Evolutionary conservation across 2,797 vertebrate species (phyloP).

Genomic region (Phrynocephalus guinanensis): DNA sequence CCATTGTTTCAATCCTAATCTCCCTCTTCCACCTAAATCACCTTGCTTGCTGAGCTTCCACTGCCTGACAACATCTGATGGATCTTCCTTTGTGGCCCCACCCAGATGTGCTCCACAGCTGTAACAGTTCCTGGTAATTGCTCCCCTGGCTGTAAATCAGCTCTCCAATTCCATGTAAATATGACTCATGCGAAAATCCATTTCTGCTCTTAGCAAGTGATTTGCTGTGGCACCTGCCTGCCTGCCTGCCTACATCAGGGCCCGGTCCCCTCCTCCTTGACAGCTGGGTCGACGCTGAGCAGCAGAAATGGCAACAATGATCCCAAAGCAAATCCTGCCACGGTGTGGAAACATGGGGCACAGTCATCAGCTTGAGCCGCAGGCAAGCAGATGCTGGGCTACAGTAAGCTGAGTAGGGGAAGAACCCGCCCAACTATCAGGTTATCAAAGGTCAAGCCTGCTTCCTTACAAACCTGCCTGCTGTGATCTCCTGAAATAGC

Average conservation of each 20-base stretch:
- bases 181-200: conserved; percentile 54
- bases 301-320: not conserved
- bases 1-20: too few species aligned
- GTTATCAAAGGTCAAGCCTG: not conserved
- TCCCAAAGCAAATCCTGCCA: conserved; percentile 19
- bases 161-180: conserved; percentile 42
- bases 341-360: conserved; percentile 6
- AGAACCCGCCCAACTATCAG: not conserved
- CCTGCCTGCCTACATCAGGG: not conserved
- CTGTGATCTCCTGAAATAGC: not conserved
- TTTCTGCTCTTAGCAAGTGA: conserved; percentile 41
- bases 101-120: conserved; percentile 39
- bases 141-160: conserved; percentile 39
- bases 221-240: conserved; percentile 25
- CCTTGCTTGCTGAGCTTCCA: not conserved
- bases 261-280: not conserved
- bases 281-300: conserved; percentile 15
- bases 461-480: not conserved
- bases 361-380: not conserved
- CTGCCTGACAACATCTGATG: conserved; percentile 42
- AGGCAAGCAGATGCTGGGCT: not conserved
- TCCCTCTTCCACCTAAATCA: not conserved
- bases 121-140: conserved; percentile 38
- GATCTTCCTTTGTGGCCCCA: conserved; percentile 30
- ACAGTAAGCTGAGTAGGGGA: not conserved